A percentile compares a stretch with the other conserved stretches of the same genome.
These are phyloP conservation scores for Haplotaxodon microlepis DNA, from an alignment of 2,113 vertebrate genomes.

Conservation along the genomic window DNA sequence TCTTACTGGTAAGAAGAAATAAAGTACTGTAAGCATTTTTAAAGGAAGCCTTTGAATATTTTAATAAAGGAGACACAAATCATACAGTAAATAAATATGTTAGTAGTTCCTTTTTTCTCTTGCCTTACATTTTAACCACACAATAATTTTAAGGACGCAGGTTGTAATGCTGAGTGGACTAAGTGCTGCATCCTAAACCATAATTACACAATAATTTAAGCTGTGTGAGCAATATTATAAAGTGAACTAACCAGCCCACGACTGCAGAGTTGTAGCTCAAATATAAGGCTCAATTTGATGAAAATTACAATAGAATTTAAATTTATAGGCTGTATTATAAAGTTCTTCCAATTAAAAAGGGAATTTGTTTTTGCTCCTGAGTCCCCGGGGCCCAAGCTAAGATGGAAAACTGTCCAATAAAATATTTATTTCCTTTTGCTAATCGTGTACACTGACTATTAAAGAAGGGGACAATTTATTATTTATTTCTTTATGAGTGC, in stretches of 20 bases:
- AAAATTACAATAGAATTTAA: background rate
- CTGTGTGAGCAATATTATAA: background rate
- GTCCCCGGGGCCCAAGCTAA: rapidly evolving
- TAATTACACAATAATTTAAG: background rate
- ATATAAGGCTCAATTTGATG: background rate
- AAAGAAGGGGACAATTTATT: background rate
- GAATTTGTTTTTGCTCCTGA: rapidly evolving
- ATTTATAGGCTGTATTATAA: background rate
- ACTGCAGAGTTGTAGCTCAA: background rate
- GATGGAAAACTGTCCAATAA: background rate
- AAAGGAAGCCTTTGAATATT: background rate
- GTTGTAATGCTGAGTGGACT: background rate
- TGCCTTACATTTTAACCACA: background rate
- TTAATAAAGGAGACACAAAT: background rate
- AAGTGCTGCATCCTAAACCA: background rate
- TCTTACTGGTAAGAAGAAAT: background rate
- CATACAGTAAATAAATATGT: rapidly evolving
- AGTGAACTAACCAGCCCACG: background rate
- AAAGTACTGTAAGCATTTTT: background rate
- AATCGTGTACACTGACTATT: background rate
- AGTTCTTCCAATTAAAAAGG: background rate
- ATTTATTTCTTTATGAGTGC: background rate
- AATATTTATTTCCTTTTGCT: background rate
- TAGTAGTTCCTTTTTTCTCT: background rate
- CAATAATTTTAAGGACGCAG: background rate